Conservation (phyloP, 2,113 vertebrate species). For the Circaetus gallicus region DNA sequence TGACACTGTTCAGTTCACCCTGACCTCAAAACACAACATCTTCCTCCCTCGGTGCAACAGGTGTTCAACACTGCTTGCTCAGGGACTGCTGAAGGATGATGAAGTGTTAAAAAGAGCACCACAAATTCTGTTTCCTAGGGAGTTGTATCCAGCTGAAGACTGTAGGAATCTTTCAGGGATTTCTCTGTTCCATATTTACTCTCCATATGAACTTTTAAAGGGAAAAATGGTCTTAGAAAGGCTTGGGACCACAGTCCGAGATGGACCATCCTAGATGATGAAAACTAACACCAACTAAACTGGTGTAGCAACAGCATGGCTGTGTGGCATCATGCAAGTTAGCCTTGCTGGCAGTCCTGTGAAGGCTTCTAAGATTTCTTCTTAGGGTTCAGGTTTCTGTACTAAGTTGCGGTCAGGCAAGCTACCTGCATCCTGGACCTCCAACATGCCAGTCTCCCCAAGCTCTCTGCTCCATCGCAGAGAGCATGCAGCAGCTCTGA, state of each 20-base stretch:
- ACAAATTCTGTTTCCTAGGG: not conserved
- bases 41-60: not conserved
- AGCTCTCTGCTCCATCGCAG: not conserved
- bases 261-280: not conserved
- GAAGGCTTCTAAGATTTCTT: not conserved
- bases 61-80: not conserved
- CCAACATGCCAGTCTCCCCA: not conserved
- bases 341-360: not conserved
- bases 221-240: not conserved
- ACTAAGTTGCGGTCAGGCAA: not conserved
- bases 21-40: not conserved
- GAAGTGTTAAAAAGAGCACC: not conserved
- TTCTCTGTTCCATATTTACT: not conserved
- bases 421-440: not conserved
- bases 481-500: not conserved
- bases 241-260: fast-evolving
- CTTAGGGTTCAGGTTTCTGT: not conserved
- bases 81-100: not conserved
- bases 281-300: not conserved
- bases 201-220: not conserved
- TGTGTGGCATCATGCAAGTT: too few relatives aligned
- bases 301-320: not conserved
- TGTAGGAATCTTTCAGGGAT: not conserved
- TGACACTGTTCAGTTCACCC: not conserved
- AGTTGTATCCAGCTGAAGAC: not conserved